Evolutionary conservation across 2,888 invertebrate genomes (phyloP), one percentile per base, ranked within the genome.

Genomic region (Protophormia terraenovae): DNA sequence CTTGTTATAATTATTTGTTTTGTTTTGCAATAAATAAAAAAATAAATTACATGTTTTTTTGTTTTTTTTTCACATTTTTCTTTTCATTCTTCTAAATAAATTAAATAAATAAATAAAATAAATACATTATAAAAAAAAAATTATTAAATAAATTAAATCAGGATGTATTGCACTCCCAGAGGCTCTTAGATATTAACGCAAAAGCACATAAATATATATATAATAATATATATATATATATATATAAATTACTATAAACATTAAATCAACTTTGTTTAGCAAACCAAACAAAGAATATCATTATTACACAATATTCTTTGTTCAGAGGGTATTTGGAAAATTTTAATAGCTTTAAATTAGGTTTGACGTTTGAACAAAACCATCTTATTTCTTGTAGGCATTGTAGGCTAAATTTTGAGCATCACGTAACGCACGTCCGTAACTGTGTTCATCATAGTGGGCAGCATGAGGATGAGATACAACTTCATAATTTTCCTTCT

Each of bases 401-500:
- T 93, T 95, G 93, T 97, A 97, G 64, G 96, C 96, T 90, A 96
- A 90, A 87, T 95, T 94, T 87, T 96, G 95, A 47, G 95, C 95
- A 82, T 95, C 95, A 47, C 94, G 94, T 82, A 95, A 93, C 87
- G 96, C 94, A 88, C 96, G 94, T 87, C 96, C 96, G 91, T 95
- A 96, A 86, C 94, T 91, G 92, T 93, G 94, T 87, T 93, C 93
- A 10, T 94, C 94, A 53, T 94, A 66, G 35, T 94, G 94, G 7
- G 76, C 45, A 6, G 94, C 93, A 84, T 95, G 95, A 69, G 95
- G 95, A 90, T 95, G 95, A 27, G 95, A 94, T 2, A 96, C 95
- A 0, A 96, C 96, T 89, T 97, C 97, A 90, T 96, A 96, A 90
- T 95, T 96, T 89, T 96, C 95, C 83, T 95, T 94, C 64, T 95